Percentiles rank a stretch among this genome's conserved stretches.
Evolutionary conservation across 2,888 invertebrate species (phyloP).

Genomic region (Masnerella sp.): DNA sequence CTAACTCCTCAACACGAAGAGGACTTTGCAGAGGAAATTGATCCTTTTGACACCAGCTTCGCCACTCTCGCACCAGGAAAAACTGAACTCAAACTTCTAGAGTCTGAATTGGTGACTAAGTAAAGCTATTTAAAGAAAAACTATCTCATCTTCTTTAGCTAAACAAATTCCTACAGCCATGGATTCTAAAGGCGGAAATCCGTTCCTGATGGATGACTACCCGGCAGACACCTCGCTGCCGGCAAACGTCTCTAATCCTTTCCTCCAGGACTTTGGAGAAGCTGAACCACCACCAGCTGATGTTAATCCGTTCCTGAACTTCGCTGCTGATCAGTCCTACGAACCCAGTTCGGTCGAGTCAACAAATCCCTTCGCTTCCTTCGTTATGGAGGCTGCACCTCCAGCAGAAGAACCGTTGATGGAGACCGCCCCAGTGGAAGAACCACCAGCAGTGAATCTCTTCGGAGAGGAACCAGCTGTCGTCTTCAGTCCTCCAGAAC

Average conservation of each 20-base stretch:
- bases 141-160: slow-evolving; percentile 15
- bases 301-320: slow-evolving; percentile 74
- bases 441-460: slow-evolving; percentile 40
- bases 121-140: slow-evolving; percentile 56
- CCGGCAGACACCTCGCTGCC: slow-evolving; percentile 81
- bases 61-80: slow-evolving; percentile 86
- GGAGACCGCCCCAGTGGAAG: slow-evolving; percentile 48
- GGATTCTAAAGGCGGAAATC: slow-evolving; percentile 84
- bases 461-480: slow-evolving; percentile 56
- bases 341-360: slow-evolving; percentile 68
- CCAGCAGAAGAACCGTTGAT: slow-evolving; percentile 52
- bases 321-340: slow-evolving; percentile 67
- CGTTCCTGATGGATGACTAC: slow-evolving; percentile 87
- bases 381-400: slow-evolving; percentile 66
- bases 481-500: slow-evolving; percentile 29
- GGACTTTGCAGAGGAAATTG: slow-evolving; percentile 79
- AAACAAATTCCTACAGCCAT: slow-evolving; percentile 79
- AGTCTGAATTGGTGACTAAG: slow-evolving; percentile 83
- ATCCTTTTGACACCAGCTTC: slow-evolving; percentile 92
- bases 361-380: slow-evolving; percentile 77
- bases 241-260: slow-evolving; percentile 82
- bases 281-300: slow-evolving; percentile 74
- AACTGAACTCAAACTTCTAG: slow-evolving; percentile 87
- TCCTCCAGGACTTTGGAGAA: slow-evolving; percentile 79
- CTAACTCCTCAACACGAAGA: slow-evolving; percentile 76